Evolutionary conservation across 2,888 invertebrate genomes (phyloP), one percentile per base, ranked within the genome.

Genomic region (Cryptus armator): DNA sequence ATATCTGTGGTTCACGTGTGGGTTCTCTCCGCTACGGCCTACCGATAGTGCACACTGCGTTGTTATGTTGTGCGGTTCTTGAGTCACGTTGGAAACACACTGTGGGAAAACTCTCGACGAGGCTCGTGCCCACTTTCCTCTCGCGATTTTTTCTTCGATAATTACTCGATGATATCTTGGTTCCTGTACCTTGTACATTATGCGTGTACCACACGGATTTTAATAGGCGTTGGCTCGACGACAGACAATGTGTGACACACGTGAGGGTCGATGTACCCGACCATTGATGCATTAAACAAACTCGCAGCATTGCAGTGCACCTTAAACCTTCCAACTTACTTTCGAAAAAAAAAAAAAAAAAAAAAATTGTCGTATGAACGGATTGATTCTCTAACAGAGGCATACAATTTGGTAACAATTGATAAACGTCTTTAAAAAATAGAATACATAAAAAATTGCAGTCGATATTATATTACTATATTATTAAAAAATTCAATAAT

Each of bases 91-190:
- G 32, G 29, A n/a, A 37, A 74, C 67, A 70, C 79, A 83, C 84
- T 84, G 84, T 84, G 84, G 84, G 84, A 84, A 84, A 81, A 81
- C 68, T 43, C 64, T 32, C 75, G 70, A 62, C 75, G 74, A 64
- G 75, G n/a, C 16, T 64, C 53, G 68, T 79, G 75, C 79, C 56
- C 70, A 83, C 83, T 83, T 83, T 83, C 83, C 79, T 80, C 44
- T 80, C 16, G 37, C 67, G 53, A 75, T 83, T 79, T 83, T 64
- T 64, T 37, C 64, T 43, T 12, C 74, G 81, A 72, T 84, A 84
- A 84, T 84, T 84, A 84, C 80, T 59, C 76, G 70, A 68, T 77
- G 77, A 77, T 84, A 81, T 81, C 77, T 81, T 44, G 44, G 72
- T 77, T 76, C 77, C 77, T 71, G 48, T 66, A 66, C 48, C 48